These are phyloP conservation scores for Formica aserva DNA, from an alignment of 2,888 invertebrate species.

Conservation along the genomic window DNA sequence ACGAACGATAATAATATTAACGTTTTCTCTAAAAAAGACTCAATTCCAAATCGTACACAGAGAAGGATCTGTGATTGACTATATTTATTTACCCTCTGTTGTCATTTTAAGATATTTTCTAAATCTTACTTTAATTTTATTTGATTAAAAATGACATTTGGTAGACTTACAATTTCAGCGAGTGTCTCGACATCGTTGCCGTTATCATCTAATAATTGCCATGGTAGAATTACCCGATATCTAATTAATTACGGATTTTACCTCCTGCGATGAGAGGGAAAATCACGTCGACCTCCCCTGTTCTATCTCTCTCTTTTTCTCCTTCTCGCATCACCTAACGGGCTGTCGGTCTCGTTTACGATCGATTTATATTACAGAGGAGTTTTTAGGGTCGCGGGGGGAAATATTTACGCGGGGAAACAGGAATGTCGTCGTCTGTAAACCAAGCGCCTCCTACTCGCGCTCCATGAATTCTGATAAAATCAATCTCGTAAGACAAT, in stretches of 20 bases:
- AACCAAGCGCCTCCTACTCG: conserved; percentile 55
- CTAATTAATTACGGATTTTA: conserved; percentile 61
- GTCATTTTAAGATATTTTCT: neutral
- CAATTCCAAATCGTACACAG: too few species aligned
- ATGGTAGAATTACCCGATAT: conserved; percentile 23
- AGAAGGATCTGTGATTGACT: neutral
- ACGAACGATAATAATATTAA: neutral
- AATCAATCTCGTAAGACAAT: conserved; percentile 40
- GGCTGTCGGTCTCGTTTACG: conserved; percentile 34
- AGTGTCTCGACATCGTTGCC: neutral
- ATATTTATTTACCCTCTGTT: neutral
- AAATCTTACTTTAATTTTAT: neutral
- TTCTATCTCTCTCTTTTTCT: neutral
- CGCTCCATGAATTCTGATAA: conserved; percentile 24
- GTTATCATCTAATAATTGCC: neutral
- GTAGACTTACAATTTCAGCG: neutral
- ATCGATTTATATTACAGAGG: conserved; percentile 44
- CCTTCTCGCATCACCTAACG: conserved; percentile 4
- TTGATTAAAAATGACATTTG: neutral
- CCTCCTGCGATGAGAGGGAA: conserved; percentile 31
- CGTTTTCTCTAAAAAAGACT: neutral
- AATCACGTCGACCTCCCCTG: neutral
- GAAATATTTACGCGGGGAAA: conserved; percentile 53
- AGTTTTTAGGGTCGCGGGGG: conserved; percentile 54
- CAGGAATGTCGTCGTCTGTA: conserved; percentile 53